phyloP scores from a whole-genome alignment of 1,140 invertebrate species.

The Hyposmocoma kahamanoa region DNA sequence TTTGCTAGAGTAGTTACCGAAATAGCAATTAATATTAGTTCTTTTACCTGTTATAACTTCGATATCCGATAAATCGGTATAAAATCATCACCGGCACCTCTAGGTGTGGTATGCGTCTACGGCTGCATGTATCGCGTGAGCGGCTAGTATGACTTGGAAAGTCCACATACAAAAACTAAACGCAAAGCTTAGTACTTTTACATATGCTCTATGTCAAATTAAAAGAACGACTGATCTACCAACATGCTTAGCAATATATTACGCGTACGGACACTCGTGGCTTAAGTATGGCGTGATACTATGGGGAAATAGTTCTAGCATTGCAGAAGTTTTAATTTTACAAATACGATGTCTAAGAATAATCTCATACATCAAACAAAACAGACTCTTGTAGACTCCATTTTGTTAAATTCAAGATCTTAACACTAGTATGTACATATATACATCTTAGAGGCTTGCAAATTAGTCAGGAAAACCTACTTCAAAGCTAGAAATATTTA shows the following conservation, averaged over 20 bases:
- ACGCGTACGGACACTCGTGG: background rate
- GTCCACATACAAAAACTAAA: too few relatives aligned
- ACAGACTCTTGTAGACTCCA: background rate
- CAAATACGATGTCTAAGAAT: conserved; percentile 3
- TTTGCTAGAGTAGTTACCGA: too few relatives aligned
- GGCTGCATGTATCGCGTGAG: too few relatives aligned
- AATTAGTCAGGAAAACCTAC: background rate
- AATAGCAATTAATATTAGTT: too few relatives aligned
- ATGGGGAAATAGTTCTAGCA: conserved; percentile 2
- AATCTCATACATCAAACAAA: background rate
- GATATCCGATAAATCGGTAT: too few relatives aligned
- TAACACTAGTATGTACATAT: background rate
- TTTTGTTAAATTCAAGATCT: background rate
- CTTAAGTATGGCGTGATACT: background rate
- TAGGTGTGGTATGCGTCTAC: too few relatives aligned
- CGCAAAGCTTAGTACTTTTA: too few relatives aligned
- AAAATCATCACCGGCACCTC: too few relatives aligned
- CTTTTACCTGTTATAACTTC: too few relatives aligned
- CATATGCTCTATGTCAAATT: too few relatives aligned
- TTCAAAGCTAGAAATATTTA: background rate
- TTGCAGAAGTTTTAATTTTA: background rate
- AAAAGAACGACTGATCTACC: too few relatives aligned
- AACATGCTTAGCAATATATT: background rate
- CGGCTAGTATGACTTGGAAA: too few relatives aligned
- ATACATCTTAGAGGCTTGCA: background rate